Base-by-base conservation (phyloP, 2,797 vertebrate genomes). In the Tolypeutes matacus region DNA sequence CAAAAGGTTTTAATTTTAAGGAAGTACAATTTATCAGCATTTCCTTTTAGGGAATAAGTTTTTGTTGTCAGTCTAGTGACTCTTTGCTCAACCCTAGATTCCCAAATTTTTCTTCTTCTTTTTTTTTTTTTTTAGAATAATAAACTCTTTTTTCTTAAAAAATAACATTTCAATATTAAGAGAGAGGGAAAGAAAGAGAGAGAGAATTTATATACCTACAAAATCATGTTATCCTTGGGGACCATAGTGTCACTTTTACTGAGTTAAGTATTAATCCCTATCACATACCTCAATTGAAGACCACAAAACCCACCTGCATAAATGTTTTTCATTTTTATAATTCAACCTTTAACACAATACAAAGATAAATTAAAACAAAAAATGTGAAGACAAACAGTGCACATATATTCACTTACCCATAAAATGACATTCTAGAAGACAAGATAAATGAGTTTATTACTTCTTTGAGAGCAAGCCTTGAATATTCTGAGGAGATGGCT, bases 271-370 rank as follows among this genome's bases (percentile, higher is more conserved):
- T 92, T 23, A 73, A 39, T 56, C 3, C 18, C 62, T 15, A 36
- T 73, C 31, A 53, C 2, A 80, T 2, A 36, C 11, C 10, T 82
- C 82, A 49, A 9, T 0, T 60, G 7, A 86, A 82, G 78, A 77
- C 67, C n/a, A 49, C 12, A 77, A 90, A 87, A 64, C 20, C 27
- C 4, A n/a, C 14, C 62, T 82, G 39, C 34, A 77, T 89, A 76
- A 78, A 64, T 42, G 18, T 67, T 36, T 87, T 62, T 67, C 51
- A 42, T 88, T 93, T 85, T 85, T 36, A 17, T 83, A n/a, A 83
- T 91, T 86, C 62, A 72, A 4, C 31, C 23, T 46, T 53, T 62
- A 56, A 56, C 15, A 21, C 18, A 21, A 56, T 83, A 15, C 53
- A 90, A 62, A 89, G 58, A 84, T 64, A 65, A 72, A 46, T 46